A percentile compares a stretch with the other conserved stretches of the same genome.
Evolutionary conservation across 1,140 invertebrate species (phyloP).

Genomic region (Homarus americanus): DNA sequence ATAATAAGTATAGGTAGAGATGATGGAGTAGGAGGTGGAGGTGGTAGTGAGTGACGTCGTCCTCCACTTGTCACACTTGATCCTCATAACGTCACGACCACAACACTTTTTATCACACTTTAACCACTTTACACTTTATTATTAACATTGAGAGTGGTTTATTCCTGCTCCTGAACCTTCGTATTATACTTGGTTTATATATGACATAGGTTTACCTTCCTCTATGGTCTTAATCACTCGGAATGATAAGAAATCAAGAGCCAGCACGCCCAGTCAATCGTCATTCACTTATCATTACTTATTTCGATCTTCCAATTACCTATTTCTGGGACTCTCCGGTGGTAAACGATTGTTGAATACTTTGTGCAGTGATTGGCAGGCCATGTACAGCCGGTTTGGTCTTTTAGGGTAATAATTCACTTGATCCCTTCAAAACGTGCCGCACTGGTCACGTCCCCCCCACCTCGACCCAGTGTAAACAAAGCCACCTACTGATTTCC

Average conservation of each 20-base stretch:
- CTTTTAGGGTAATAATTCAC: conserved; percentile 15
- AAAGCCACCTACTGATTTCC: conserved; percentile 32
- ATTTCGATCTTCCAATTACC: background rate
- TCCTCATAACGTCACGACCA: too few species aligned
- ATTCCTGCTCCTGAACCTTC: too few species aligned
- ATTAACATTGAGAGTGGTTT: too few species aligned
- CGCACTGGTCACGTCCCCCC: conserved; percentile 50
- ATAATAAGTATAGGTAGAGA: too few species aligned
- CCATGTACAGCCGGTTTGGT: background rate
- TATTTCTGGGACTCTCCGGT: background rate
- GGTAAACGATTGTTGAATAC: conserved; percentile 20
- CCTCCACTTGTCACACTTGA: too few species aligned
- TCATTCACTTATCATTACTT: conserved; percentile 26
- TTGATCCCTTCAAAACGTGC: conserved; percentile 38
- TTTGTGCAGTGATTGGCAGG: conserved; percentile 19
- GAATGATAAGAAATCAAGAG: conserved; percentile 45
- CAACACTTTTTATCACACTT: too few species aligned
- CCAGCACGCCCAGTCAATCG: conserved; percentile 26
- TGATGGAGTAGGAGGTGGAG: too few species aligned
- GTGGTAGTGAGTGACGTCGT: too few species aligned
- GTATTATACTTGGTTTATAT: too few species aligned
- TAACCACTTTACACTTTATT: too few species aligned
- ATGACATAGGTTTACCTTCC: too few species aligned
- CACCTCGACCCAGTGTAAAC: conserved; percentile 61
- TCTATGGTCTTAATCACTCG: background rate